phyloP scores from a whole-genome alignment of 2,888 invertebrate genomes.

The Meiosimyza decipiens region DNA sequence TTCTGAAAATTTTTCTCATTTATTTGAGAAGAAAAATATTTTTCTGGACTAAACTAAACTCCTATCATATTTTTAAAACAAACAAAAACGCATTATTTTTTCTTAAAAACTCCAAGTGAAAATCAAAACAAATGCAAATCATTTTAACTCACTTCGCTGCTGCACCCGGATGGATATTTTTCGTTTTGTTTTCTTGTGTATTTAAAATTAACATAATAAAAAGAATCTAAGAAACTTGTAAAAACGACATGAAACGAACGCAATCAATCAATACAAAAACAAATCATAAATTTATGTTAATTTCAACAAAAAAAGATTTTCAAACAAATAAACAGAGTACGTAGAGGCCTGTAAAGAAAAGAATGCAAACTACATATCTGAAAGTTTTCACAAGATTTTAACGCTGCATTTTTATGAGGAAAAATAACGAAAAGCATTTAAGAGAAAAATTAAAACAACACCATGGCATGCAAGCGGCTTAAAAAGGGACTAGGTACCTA shows the following conservation, averaged over 20 bases:
- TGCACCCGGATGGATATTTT: background rate
- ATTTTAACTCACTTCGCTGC: constrained; percentile 5
- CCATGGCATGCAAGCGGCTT: too few species aligned
- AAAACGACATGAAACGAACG: background rate
- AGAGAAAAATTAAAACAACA: too few species aligned
- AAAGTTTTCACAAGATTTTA: constrained; percentile 36
- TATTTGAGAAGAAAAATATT: too few species aligned
- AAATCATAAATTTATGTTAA: constrained; percentile 58
- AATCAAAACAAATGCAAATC: constrained; percentile 19
- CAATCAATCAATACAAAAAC: constrained; percentile 32
- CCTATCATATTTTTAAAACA: too few species aligned
- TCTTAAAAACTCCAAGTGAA: background rate
- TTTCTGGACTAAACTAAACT: too few species aligned
- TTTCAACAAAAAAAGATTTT: constrained; percentile 46
- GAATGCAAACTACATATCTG: background rate
- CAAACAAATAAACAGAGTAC: constrained; percentile 31
- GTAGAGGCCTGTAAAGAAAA: background rate
- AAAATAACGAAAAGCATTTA: background rate
- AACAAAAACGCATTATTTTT: too few species aligned
- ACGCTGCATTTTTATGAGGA: constrained; percentile 34
- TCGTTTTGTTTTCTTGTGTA: constrained; percentile 47
- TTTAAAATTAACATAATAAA: constrained; percentile 54
- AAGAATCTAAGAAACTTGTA: constrained; percentile 49
- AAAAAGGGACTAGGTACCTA: background rate
- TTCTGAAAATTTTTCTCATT: too few species aligned